Base-by-base conservation (phyloP, 2,888 invertebrate species). In the Aromia moschata region DNA sequence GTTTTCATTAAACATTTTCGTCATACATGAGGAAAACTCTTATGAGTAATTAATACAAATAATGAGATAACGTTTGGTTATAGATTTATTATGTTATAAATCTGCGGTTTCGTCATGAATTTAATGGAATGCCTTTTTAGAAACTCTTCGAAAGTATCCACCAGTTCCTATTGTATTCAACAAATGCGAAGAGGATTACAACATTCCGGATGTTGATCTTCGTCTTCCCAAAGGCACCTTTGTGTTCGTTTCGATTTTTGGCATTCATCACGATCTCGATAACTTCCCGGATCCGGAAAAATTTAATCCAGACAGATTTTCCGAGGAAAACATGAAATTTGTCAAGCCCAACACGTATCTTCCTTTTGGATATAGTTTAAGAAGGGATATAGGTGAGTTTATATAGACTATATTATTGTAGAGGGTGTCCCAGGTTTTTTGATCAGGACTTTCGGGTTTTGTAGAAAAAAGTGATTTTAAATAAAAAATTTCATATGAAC, bases 111-210 rank as follows among this genome's bases (percentile, higher is more conserved):
- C n/a, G n/a, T n/a, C n/a, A n/a, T n/a, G n/a, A n/a, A n/a, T n/a
- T n/a, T n/a, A n/a, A n/a, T n/a, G n/a, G n/a, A n/a, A n/a, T n/a
- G n/a, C 16, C 17, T 14, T 70, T 72, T 43, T 44, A 73, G 73
- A 73, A 63, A 70, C 69, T 4, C 45, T 73, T 25, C 60, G 73
- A 30, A 73, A 73, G 63, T 70, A 68, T 38, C 73, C 73, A 33
- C 64, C 68, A 12, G 44, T 67, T 38, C 66, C 71, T 2, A 56
- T 64, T 17, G 45, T 70, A 9, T 47, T 54, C 18, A 68, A 63
- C 56, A 44, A 45, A n/a, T 55, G 59, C 18, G 47, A 40, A 36
- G 56, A 56, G 14, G 44, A 58, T 44, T 62, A 41, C 30, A 47
- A 52, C 31, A 37, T 20, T 15, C 31, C 45, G 10, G 58, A 60